Conservation (phyloP, 2,797 vertebrate genomes). For the Pipistrellus pipistrellus region DNA sequence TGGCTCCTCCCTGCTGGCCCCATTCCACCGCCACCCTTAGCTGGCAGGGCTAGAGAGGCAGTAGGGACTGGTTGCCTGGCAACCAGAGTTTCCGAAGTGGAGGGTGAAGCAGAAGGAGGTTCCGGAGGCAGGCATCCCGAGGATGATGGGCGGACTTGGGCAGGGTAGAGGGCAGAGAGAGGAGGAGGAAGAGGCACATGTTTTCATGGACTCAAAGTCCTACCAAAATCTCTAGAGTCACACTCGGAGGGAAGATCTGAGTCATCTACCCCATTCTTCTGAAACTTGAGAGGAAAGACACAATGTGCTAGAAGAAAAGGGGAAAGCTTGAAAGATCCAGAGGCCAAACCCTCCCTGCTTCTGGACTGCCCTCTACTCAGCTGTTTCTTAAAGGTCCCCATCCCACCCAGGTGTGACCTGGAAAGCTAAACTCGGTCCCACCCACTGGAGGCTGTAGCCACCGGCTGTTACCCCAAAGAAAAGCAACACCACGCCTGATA, state of each 20-base stretch:
- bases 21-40: background rate
- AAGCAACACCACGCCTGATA: background rate
- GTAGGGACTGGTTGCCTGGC: constrained; percentile 56
- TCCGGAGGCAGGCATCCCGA: background rate
- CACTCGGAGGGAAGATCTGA: constrained; percentile 59
- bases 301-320: background rate
- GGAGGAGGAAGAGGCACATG: background rate
- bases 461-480: background rate
- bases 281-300: constrained; percentile 36
- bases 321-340: background rate
- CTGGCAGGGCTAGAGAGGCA: background rate
- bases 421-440: background rate
- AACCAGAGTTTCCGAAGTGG: constrained; percentile 65
- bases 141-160: background rate
- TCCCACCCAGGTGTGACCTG: background rate
- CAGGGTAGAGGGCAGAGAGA: background rate
- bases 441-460: background rate
- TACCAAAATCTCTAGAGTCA: constrained; percentile 20
- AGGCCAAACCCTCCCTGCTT: background rate
- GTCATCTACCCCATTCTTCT: constrained; percentile 55
- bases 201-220: constrained; percentile 44
- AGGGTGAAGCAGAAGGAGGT: constrained; percentile 38
- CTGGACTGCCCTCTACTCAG: background rate
- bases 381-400: background rate
- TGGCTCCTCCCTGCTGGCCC: background rate